A percentile compares a stretch with the other conserved stretches of the same genome.
Evolutionary conservation across 2,888 invertebrate genomes (phyloP).

Genomic region (Lomographa bimaculata): DNA sequence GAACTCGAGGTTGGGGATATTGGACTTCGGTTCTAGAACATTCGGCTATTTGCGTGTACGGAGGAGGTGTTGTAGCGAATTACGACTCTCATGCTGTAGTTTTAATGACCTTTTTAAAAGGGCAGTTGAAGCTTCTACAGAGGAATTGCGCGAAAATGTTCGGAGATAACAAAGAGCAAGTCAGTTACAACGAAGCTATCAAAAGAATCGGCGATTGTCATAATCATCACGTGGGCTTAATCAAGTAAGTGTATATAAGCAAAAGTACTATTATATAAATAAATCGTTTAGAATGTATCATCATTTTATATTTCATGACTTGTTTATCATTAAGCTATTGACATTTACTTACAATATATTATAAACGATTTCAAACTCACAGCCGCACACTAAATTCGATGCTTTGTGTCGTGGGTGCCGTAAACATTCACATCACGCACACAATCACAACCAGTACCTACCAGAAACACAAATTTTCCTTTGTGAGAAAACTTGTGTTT

Average conservation of each 20-base stretch:
- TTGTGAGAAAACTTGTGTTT: too few relatives aligned
- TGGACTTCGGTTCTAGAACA: constrained; percentile 52
- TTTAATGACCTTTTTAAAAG: constrained; percentile 68
- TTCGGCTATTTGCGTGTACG: constrained; percentile 57
- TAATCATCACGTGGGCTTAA: constrained; percentile 53
- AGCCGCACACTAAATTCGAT: too few relatives aligned
- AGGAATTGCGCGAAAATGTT: constrained; percentile 58
- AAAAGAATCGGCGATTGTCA: constrained; percentile 56
- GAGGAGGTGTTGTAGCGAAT: constrained; percentile 65
- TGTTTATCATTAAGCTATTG: too few relatives aligned
- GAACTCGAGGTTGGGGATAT: constrained; percentile 55
- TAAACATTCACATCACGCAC: too few relatives aligned
- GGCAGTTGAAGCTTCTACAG: constrained; percentile 61
- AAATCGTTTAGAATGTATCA: too few relatives aligned
- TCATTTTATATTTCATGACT: too few relatives aligned
- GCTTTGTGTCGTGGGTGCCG: too few relatives aligned
- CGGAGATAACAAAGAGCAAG: constrained; percentile 35
- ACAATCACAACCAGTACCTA: too few relatives aligned
- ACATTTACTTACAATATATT: too few relatives aligned
- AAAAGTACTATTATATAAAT: too few relatives aligned
- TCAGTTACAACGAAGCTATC: constrained; percentile 41
- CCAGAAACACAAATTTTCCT: too few relatives aligned
- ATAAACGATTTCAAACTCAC: too few relatives aligned
- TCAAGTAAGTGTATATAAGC: constrained; percentile 57
- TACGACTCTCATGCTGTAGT: constrained; percentile 68